Evolutionary conservation across 2,888 invertebrate genomes (phyloP).

Genomic region (Abrostola tripartita): DNA sequence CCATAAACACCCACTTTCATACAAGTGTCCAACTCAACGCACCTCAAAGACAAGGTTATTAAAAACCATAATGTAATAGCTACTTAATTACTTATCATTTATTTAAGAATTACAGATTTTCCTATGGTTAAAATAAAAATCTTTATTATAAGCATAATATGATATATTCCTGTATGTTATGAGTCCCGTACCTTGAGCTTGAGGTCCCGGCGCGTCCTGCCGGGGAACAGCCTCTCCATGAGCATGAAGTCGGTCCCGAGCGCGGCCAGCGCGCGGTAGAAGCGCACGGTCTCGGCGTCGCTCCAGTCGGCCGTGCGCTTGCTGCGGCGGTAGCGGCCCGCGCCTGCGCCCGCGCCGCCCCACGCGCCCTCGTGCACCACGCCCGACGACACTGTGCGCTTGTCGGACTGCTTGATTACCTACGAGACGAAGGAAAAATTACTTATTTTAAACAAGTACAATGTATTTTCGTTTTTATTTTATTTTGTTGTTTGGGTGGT

Average conservation of each 20-base stretch:
- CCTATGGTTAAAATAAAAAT: too few relatives aligned
- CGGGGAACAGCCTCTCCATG: constrained; percentile 95
- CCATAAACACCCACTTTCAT: too few relatives aligned
- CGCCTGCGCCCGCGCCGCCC: constrained; percentile 82
- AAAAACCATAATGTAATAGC: too few relatives aligned
- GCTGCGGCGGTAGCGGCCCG: constrained; percentile 90
- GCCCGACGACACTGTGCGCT: constrained; percentile 89
- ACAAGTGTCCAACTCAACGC: too few relatives aligned
- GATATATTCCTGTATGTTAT: too few relatives aligned
- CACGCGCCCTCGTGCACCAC: constrained; percentile 90
- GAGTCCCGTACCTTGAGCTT: constrained; percentile 95
- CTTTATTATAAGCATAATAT: too few relatives aligned
- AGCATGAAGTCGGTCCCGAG: constrained; percentile 97
- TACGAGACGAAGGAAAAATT: constrained; percentile 47
- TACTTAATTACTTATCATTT: too few relatives aligned
- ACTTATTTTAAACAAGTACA: too few relatives aligned
- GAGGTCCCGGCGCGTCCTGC: constrained; percentile 93
- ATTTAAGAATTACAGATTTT: too few relatives aligned
- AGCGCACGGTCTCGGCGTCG: constrained; percentile 94
- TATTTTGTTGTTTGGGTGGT: too few relatives aligned
- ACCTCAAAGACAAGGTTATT: too few relatives aligned
- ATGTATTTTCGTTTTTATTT: too few relatives aligned
- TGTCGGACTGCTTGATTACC: constrained; percentile 92
- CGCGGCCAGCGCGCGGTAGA: constrained; percentile 96
- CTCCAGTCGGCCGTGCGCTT: constrained; percentile 92